A percentile compares a stretch with the other conserved stretches of the same genome.
Evolutionary conservation across 1,140 invertebrate genomes (phyloP).

Genomic region (Drosophila pandora): DNA sequence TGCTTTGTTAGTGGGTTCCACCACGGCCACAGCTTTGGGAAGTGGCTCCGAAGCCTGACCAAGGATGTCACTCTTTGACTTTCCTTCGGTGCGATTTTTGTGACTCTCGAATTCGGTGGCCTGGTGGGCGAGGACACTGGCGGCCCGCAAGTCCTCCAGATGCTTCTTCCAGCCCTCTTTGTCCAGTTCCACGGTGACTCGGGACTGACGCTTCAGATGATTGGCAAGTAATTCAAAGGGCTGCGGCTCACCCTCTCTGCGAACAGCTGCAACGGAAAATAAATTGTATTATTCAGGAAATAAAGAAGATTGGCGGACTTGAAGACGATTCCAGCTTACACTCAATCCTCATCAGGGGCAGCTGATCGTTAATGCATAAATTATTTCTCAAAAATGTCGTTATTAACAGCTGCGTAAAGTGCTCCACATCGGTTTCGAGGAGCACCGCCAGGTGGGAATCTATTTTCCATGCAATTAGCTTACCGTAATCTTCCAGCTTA

Average conservation of each 20-base stretch:
- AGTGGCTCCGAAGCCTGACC: conserved; percentile 15
- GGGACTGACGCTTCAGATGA: conserved; percentile 74
- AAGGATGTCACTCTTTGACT: conserved; percentile 67
- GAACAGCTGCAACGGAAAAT: conserved; percentile 83
- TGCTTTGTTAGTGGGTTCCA: conserved; percentile 57
- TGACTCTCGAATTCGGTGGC: conserved; percentile 77
- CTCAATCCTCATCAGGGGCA: conserved; percentile 87
- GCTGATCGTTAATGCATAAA: conserved; percentile 87
- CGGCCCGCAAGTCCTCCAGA: conserved; percentile 66
- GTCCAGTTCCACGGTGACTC: conserved; percentile 40
- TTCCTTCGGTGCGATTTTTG: conserved; percentile 69
- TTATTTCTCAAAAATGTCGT: conserved; percentile 86
- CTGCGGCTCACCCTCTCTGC: conserved; percentile 85
- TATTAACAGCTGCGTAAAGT: conserved; percentile 86
- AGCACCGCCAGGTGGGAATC: conserved; percentile 86
- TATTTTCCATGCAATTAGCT: conserved; percentile 87
- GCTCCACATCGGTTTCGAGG: conserved; percentile 87
- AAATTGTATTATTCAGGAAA: background rate
- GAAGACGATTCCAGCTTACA: conserved; percentile 84
- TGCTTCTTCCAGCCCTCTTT: conserved; percentile 75
- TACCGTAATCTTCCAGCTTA: conserved; percentile 88
- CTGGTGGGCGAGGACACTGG: conserved; percentile 75
- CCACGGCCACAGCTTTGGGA: conserved; percentile 61
- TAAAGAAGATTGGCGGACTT: background rate
- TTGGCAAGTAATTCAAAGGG: conserved; percentile 73